phyloP scores from a whole-genome alignment of 2,797 vertebrate species.

The Scyliorhinus canicula region DNA sequence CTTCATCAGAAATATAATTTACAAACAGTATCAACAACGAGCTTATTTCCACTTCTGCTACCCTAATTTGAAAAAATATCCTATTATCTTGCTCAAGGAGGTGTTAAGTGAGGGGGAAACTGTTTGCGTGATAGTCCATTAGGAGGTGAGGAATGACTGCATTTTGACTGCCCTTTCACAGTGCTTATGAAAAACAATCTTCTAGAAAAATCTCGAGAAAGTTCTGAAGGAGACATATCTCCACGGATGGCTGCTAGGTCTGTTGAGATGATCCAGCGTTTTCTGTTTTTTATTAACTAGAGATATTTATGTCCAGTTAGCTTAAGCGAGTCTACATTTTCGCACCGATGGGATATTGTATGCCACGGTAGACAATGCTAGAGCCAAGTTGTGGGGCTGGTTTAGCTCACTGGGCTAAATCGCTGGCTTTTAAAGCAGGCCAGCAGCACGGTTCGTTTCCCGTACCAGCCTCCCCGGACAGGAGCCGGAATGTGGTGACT shows the following conservation, averaged over 20 bases:
- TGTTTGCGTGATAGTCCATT: not conserved
- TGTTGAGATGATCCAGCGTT: no score
- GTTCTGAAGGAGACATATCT: not conserved
- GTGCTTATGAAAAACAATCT: not conserved
- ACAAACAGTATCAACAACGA: not conserved
- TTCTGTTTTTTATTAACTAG: not conserved
- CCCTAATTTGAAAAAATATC: no score
- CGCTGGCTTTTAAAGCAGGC: no score
- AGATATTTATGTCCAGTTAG: not conserved
- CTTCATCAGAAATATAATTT: constrained; percentile 32
- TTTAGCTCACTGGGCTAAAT: no score
- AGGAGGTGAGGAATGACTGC: not conserved
- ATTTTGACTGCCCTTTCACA: not conserved
- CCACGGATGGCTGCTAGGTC: no score
- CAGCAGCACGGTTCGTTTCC: no score
- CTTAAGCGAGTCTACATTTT: not conserved
- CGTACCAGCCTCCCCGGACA: no score
- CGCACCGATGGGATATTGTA: no score
- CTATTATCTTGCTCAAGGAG: not conserved
- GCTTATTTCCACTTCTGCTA: not conserved
- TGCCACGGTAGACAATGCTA: not conserved
- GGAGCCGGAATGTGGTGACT: no score
- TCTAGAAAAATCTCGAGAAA: no score
- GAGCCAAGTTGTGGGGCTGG: not conserved
- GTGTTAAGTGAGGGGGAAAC: not conserved